Base-by-base conservation (phyloP, 2,797 vertebrate species). In the Chelmon rostratus region DNA sequence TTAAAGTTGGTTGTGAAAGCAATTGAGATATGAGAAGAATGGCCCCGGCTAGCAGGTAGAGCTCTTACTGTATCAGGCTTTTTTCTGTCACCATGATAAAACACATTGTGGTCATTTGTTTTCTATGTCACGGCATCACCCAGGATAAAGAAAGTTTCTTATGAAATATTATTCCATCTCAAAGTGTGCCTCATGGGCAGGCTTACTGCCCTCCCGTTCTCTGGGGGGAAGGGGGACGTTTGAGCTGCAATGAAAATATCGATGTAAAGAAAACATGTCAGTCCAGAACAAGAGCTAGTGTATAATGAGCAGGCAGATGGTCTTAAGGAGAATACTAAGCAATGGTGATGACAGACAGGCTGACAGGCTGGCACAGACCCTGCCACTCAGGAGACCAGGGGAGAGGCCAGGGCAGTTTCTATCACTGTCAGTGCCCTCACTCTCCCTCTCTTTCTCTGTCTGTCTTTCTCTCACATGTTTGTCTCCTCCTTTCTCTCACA, bases 271-370 rank as follows among this genome's bases (percentile, higher is more conserved):
- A 95, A 95, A 94, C 92, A 93, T 90, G 91, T 92, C 93, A 94
- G 90, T 92, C 93, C 84, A 91, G 89, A 92, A 91, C 92, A 93
- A 86, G 89, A 81, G 91, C 54, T 61, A 83, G 88, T 89, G 90
- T 93, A 93, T 94, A 94, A 94, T 92, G 89, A 94, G 90, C 88
- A 90, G 86, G 82, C 85, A 81, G 90, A 92, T 88, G 90, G 89
- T 93, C 88, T 90, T 93, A 93, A 93, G 94, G 92, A 93, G 92
- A 95, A 95, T 95, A 94, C 94, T 94, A 95, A 96, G 91, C 90
- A 92, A 91, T 79, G 86, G 82, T 86, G 91, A 88, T 96, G 93
- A 96, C 91, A 91, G 94, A 93, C 94, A 91, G 91, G 90, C 89
- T 94, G 94, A 95, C 94, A 95, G 94, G 86, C 90, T 83, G 91